Base-by-base conservation (phyloP, 2,113 vertebrate species). In the Nansenia antarctica region DNA sequence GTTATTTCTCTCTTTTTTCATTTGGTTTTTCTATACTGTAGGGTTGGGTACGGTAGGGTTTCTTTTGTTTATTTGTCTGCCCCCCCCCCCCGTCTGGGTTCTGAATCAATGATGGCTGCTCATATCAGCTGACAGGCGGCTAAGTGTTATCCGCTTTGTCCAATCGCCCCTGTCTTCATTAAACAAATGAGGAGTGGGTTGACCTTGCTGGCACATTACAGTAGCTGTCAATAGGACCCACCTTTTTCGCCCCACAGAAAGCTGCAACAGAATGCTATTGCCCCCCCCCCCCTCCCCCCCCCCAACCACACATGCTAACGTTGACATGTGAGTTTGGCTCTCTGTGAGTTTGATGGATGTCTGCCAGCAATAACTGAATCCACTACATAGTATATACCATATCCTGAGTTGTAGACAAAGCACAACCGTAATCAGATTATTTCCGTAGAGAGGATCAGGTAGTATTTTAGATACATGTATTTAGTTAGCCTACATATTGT, bases 151-250 rank as follows among this genome's bases (percentile, higher is more conserved):
- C 67, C 0, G 52, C 70, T 78, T 65, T 34, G 45, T 69, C 68
- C 68, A 59, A 30, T 42, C 54, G 15, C 64, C 34, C 15, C 68
- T 0, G 69, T 62, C 65, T 73, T 82, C 75, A 84, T 88, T 80
- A 83, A 82, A 76, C 68, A 81, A 78, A 88, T 78, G 72, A 82
- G 72, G 34, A 18, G 34, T 69, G 5, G 6, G 73, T 82, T n/a
- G 83, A 89, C 87, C 85, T 87, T 88, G 85, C 65, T 55, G 30
- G n/a, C n/a, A n/a, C n/a, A n/a, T 53, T 55, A 54, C 57, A 14
- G 2, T 5, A 64, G 34, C 61, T 15, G 72, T 78, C 81, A 59
- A 73, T 85, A 68, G 53, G 42, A 63, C 72, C 79, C 79, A 76
- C 80, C 82, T 80, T 55, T 49, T 35, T 58, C 72, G 52, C 58